Evolutionary conservation across 2,797 vertebrate species (phyloP), one percentile per base, ranked within the genome.

Genomic region (Eulemur coronatus): DNA sequence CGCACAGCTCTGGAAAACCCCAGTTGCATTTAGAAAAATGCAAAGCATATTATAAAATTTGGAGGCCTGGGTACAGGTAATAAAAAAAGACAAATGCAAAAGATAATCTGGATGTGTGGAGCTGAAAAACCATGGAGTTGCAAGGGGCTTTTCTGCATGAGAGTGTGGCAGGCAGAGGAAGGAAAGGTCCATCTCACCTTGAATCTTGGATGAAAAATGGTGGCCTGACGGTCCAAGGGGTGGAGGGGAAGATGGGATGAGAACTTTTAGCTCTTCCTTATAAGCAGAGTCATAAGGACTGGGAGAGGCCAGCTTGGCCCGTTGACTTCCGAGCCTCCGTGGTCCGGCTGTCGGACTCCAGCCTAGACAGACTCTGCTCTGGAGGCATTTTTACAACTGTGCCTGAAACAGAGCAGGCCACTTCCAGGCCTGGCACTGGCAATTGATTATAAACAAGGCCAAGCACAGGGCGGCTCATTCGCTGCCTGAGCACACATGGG

Each of bases 1-100:
- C 92, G 70, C 38, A 70, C 38, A 87, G 91, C 63, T 82, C 96
- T 98, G 97, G 97, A 98, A 98, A 98, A 97, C 95, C 97, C 97
- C 97, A 0, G 57, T 1, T 95, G 78, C 91, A 96, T 89, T 95
- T 96, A 97, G 76, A 92, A 96, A 97, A 96, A 97, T 30, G 70
- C 84, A 96, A 96, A 97, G 75, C 75, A n/a, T 41, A 94, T 80
- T 95, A 96, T 73, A 96, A 86, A 87, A 94, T 87, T 81, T 26
- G 76, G 91, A 93, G 91, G 89, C 79, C 79, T 84, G 82, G 35
- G 46, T 84, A 89, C 20, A 89, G 78, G 82, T 59, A 81, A 80
- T 43, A 35, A 90, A 72, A 72, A 88, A 48, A 96, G 92, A 95
- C 65, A 73, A 93, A 85, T 70, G 80, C 33, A 61, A 78, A 92